These are phyloP conservation scores for Luscinia luscinia DNA, from an alignment of 2,797 vertebrate species.

Conservation along the genomic window DNA sequence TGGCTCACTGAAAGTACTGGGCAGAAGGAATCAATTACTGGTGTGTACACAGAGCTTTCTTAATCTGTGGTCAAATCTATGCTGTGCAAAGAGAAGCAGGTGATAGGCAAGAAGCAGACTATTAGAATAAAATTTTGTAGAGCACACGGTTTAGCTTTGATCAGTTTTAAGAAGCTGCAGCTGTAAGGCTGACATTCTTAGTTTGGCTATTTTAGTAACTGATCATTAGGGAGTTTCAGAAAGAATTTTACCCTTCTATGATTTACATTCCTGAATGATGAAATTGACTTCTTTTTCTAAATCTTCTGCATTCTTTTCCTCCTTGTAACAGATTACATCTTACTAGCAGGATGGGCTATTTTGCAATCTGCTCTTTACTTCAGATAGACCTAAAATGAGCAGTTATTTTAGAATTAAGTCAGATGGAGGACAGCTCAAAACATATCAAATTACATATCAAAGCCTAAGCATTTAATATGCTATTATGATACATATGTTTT, in stretches of 20 bases:
- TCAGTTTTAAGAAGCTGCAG: constrained; percentile 47
- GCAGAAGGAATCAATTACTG: neutral
- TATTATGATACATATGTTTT: neutral
- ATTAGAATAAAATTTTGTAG: neutral
- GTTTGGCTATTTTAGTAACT: constrained; percentile 43
- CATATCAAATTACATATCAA: neutral
- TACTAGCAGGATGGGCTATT: neutral
- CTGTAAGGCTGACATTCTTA: constrained; percentile 42
- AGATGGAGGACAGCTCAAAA: neutral
- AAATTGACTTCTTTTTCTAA: constrained; percentile 26
- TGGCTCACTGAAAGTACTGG: neutral
- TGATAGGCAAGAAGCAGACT: neutral
- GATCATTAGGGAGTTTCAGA: constrained; percentile 48
- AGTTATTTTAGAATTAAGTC: constrained; percentile 26
- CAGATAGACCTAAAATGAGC: neutral
- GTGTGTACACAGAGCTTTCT: neutral
- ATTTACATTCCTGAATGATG: constrained; percentile 38
- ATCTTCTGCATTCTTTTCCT: neutral
- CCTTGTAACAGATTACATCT: neutral
- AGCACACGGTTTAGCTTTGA: neutral
- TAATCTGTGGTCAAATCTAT: neutral
- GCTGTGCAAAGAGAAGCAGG: neutral
- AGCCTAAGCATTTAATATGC: neutral
- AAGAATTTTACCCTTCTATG: neutral
- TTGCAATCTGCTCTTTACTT: constrained; percentile 16